Base-by-base conservation (phyloP, 2,113 vertebrate genomes). In the Triplophysa tibetana region DNA sequence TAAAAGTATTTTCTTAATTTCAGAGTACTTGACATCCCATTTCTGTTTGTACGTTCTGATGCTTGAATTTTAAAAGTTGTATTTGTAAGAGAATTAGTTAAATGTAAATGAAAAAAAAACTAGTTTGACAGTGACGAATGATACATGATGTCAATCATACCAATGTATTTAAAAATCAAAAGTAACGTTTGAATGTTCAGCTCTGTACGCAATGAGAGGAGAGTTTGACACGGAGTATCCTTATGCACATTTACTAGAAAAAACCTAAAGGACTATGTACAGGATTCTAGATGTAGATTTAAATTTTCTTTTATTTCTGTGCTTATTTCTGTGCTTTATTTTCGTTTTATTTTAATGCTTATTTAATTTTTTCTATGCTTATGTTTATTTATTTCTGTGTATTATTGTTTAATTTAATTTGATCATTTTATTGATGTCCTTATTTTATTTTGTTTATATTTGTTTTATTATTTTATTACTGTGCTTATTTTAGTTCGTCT, bases 141-240 rank as follows among this genome's bases (percentile, higher is more conserved):
- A 90, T 90, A 90, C 85, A 88, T 90, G 92, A 92, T 93, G 93
- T 93, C 91, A 93, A 88, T 83, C 84, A 90, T 84, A 87, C 84
- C 84, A 64, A 82, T 72, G 80, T 87, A 72, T 81, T 76, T 85
- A 83, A 89, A 86, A 75, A 87, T 84, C 88, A 66, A 79, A 85
- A 50, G 52, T 33, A 77, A 52, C 17, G 81, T 82, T 83, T 88
- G 89, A 90, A 88, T 87, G 88, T 90, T 85, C 3, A 85, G 7
- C 45, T 52, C 11, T 23, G n/a, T 50, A 43, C 80, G 84, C 82
- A 85, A 84, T 85, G 70, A 84, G 75, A 86, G 62, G 82, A 80
- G 61, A 83, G 81, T 82, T 38, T 64, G 17, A 79, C 68, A 75
- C 62, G 48, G 68, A 85, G 84, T 82, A 85, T 87, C 41, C 63